Percentiles rank a stretch among this genome's conserved stretches.
Evolutionary conservation across 2,888 invertebrate genomes (phyloP).

Genomic region (Drosophila vallismaia): DNA sequence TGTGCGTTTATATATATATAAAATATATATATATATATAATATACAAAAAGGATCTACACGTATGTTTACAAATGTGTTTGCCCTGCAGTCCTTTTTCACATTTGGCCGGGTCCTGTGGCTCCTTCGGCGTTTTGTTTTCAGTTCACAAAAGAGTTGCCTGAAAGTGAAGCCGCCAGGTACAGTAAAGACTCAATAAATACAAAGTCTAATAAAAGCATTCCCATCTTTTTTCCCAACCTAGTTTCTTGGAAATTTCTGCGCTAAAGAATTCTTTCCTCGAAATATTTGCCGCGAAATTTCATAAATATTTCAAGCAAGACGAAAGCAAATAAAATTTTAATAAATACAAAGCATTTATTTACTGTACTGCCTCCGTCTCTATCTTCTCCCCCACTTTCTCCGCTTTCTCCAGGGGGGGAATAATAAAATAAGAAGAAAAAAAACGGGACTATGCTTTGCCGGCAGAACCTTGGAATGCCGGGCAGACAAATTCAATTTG

Average conservation of each 20-base stretch:
- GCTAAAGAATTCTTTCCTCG: neutral
- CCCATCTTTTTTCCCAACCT: neutral
- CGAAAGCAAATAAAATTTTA: neutral
- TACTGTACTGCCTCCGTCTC: slow-evolving; percentile 7
- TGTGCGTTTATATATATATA: slow-evolving; percentile 4
- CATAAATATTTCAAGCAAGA: neutral
- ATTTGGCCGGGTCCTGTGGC: slow-evolving; percentile 11
- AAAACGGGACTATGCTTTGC: slow-evolving; percentile 5
- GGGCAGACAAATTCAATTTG: slow-evolving; percentile 39
- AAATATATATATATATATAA: neutral
- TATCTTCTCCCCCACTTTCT: slow-evolving; percentile 11
- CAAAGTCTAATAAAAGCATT: neutral
- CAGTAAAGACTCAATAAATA: slow-evolving; percentile 11
- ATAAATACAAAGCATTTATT: slow-evolving; percentile 5
- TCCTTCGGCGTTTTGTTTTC: slow-evolving; percentile 20
- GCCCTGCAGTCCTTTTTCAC: slow-evolving; percentile 39
- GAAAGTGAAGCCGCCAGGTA: slow-evolving; percentile 57
- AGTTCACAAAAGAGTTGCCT: slow-evolving; percentile 36
- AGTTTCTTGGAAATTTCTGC: neutral
- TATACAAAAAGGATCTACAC: slow-evolving; percentile 3
- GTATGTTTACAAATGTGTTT: slow-evolving; percentile 20
- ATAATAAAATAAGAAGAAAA: neutral
- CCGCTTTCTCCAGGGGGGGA: slow-evolving; percentile 1
- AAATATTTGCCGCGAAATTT: neutral
- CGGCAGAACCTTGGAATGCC: slow-evolving; percentile 28